These are phyloP conservation scores for Clarias platycephalus DNA, from an alignment of 2,797 vertebrate species.

Conservation along the genomic window DNA sequence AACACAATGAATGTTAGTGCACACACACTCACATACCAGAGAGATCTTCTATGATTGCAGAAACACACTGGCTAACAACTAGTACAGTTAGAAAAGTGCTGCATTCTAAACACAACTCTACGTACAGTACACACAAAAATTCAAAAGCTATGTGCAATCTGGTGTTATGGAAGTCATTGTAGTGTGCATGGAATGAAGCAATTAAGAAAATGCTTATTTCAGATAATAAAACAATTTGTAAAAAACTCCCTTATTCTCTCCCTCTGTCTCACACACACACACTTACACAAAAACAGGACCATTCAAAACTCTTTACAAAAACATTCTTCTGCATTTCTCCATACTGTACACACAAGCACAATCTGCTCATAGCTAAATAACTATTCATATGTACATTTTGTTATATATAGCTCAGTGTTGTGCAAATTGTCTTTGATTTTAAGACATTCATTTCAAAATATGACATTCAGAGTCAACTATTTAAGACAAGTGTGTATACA, in stretches of 20 bases:
- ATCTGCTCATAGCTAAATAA: slow-evolving; percentile 49
- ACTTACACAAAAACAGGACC: not conserved
- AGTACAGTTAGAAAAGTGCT: slow-evolving; percentile 15
- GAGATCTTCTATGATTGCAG: not conserved
- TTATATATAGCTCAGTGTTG: slow-evolving; percentile 59
- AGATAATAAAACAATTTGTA: slow-evolving; percentile 21
- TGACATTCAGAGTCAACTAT: slow-evolving; percentile 66
- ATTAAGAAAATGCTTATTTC: not conserved
- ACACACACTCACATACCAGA: not conserved
- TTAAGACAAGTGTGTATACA: slow-evolving; percentile 30
- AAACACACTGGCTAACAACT: not conserved
- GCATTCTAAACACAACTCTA: slow-evolving; percentile 9
- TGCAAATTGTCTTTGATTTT: slow-evolving; percentile 69
- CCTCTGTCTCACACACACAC: not conserved
- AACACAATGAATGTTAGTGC: slow-evolving; percentile 16
- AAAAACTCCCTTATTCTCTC: not conserved
- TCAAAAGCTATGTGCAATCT: slow-evolving; percentile 37
- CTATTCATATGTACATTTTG: slow-evolving; percentile 57
- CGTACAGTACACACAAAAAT: not conserved
- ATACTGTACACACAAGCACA: slow-evolving; percentile 45
- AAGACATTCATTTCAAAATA: slow-evolving; percentile 70
- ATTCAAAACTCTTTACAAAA: slow-evolving; percentile 30
- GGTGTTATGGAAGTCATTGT: slow-evolving; percentile 15
- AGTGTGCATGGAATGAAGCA: slow-evolving; percentile 33
- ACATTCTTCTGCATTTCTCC: slow-evolving; percentile 37